These are phyloP conservation scores for Brienomyrus brachyistius DNA, from an alignment of 2,113 vertebrate genomes.

Conservation along the genomic window DNA sequence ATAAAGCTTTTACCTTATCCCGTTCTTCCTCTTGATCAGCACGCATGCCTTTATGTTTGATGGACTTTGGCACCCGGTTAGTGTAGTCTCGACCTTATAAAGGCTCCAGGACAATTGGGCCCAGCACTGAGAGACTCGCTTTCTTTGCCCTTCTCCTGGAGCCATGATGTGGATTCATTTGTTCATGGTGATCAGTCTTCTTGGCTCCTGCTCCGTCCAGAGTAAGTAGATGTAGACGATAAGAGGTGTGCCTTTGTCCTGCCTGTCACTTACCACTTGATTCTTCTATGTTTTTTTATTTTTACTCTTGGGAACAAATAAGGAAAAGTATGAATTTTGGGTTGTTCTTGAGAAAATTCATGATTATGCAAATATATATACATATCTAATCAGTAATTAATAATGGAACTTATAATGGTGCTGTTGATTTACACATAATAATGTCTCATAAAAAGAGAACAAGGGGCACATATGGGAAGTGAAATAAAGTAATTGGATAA, in stretches of 20 bases:
- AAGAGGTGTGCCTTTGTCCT: constrained; percentile 28
- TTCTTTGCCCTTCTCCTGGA: constrained; percentile 20
- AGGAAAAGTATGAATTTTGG: background rate
- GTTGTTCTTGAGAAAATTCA: too few species aligned
- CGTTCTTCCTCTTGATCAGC: background rate
- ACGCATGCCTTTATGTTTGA: background rate
- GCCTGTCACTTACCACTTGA: constrained; percentile 4
- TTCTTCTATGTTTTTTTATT: background rate
- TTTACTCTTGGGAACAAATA: background rate
- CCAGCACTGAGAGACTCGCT: constrained; percentile 34
- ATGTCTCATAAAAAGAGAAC: too few species aligned
- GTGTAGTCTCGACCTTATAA: background rate
- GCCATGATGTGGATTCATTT: constrained; percentile 61
- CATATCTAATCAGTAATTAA: too few species aligned
- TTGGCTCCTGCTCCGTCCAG: constrained; percentile 52
- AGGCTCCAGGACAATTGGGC: background rate
- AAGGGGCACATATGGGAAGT: too few species aligned
- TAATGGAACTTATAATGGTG: too few species aligned
- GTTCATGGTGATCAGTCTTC: constrained; percentile 50
- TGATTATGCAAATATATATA: too few species aligned
- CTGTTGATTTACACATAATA: too few species aligned
- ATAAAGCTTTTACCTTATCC: background rate
- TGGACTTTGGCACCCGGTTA: constrained; percentile 5
- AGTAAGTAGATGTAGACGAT: constrained; percentile 55
- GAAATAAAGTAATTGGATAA: too few species aligned